Percentiles rank a stretch among this genome's conserved stretches.
phyloP scores from a whole-genome alignment of 1,140 invertebrate species.

The Anagrus nilaparvatae region DNA sequence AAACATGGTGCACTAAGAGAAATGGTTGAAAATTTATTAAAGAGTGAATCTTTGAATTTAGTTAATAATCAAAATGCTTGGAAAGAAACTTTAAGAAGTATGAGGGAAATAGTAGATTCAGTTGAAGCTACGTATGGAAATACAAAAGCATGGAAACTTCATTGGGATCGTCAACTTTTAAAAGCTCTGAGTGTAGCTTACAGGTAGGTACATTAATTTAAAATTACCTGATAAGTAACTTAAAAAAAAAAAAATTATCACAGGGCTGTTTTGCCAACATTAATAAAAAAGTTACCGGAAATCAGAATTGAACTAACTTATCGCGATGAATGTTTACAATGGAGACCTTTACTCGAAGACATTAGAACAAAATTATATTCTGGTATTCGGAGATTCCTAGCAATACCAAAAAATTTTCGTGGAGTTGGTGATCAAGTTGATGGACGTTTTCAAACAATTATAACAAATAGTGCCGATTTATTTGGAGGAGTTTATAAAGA shows the following conservation, averaged over 20 bases:
- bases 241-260: constrained; percentile 5
- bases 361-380: constrained; percentile 81
- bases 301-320: constrained; percentile 35
- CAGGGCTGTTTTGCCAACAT: constrained; percentile 32
- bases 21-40: constrained; percentile 33
- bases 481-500: constrained; percentile 39
- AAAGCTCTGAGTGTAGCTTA: constrained; percentile 66
- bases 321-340: constrained; percentile 49
- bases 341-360: constrained; percentile 79
- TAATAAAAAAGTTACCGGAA: constrained; percentile 34
- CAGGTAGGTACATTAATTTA: constrained; percentile 22
- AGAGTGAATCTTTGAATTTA: constrained; percentile 33
- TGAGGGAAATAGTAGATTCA: constrained; percentile 33
- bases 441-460: constrained; percentile 33
- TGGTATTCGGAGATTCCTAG: constrained; percentile 78
- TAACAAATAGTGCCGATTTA: constrained; percentile 32
- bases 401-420: constrained; percentile 77
- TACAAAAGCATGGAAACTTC: constrained; percentile 82
- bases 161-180: constrained; percentile 91
- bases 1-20: constrained; percentile 31
- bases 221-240: background rate
- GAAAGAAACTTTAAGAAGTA: constrained; percentile 36
- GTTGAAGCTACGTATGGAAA: constrained; percentile 58
- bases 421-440: constrained; percentile 60
- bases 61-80: constrained; percentile 36